Conservation (phyloP, 1,140 invertebrate genomes). For the Sitophilus oryzae region DNA sequence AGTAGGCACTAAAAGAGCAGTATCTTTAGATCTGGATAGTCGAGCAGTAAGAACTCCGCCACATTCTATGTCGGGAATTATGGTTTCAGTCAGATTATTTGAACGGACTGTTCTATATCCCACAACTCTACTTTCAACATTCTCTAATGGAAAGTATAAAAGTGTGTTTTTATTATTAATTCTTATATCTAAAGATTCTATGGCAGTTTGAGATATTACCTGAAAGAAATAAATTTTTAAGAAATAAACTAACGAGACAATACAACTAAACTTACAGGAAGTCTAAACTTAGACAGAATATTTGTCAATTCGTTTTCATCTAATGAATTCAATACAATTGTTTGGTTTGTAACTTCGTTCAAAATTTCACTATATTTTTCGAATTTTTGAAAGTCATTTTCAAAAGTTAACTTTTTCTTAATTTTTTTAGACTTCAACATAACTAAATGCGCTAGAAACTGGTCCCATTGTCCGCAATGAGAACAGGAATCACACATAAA, state of each 20-base stretch:
- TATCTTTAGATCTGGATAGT: constrained; percentile 41
- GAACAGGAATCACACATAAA: constrained; percentile 61
- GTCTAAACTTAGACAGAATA: constrained; percentile 50
- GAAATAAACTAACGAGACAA: constrained; percentile 1
- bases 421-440: constrained; percentile 39
- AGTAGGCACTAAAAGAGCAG: constrained; percentile 59
- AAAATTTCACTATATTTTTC: constrained; percentile 41
- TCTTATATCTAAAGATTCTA: constrained; percentile 33
- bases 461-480: constrained; percentile 52
- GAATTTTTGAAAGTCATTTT: constrained; percentile 31
- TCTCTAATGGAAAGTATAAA: constrained; percentile 61
- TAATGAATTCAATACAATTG: constrained; percentile 41
- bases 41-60: constrained; percentile 40
- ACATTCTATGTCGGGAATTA: constrained; percentile 28
- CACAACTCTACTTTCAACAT: constrained; percentile 51
- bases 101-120: constrained; percentile 54
- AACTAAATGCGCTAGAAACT: constrained; percentile 48
- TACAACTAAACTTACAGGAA: constrained; percentile 47
- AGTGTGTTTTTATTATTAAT: constrained; percentile 31
- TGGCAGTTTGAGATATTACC: constrained; percentile 39
- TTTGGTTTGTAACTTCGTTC: constrained; percentile 45
- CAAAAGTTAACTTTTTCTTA: constrained; percentile 40
- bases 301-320: constrained; percentile 42
- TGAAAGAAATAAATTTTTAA: constrained; percentile 33
- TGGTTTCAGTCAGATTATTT: constrained; percentile 19